phyloP scores from a whole-genome alignment of 2,113 vertebrate species.

The Rhinolophus sinicus region DNA sequence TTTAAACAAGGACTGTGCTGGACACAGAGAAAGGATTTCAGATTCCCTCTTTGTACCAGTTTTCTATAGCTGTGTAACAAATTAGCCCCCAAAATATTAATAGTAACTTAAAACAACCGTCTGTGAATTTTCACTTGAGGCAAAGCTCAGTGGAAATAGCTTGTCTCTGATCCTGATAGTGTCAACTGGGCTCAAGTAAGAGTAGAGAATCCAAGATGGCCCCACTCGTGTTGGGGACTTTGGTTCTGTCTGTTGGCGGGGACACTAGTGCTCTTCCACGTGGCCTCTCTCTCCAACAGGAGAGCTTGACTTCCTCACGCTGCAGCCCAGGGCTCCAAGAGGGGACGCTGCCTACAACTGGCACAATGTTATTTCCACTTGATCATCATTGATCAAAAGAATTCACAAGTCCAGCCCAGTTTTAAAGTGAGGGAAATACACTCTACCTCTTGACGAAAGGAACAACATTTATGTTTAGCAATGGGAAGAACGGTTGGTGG shows the following conservation, averaged over 20 bases:
- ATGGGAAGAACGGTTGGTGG: not conserved
- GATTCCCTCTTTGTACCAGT: not conserved
- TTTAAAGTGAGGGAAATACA: not conserved
- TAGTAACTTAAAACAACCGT: not conserved
- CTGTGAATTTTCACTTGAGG: not conserved
- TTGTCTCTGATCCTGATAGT: not conserved
- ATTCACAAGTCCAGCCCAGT: not conserved
- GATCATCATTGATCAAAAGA: not conserved
- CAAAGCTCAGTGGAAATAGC: not conserved
- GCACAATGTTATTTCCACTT: not conserved
- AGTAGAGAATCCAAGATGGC: not conserved
- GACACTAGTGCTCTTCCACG: fast-evolving
- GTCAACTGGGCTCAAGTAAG: not conserved
- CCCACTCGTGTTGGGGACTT: too few relatives aligned
- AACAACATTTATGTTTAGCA: too few relatives aligned
- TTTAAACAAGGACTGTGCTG: not conserved
- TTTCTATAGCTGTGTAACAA: not conserved
- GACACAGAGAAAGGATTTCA: not conserved
- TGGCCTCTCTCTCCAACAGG: not conserved
- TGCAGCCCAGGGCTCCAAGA: not conserved
- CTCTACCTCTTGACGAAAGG: not conserved
- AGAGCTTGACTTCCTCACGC: not conserved
- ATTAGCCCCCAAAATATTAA: not conserved
- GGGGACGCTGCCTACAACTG: not conserved
- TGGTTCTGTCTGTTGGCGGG: not conserved